Conservation (phyloP, 2,888 invertebrate species). For the Acholoe squamosa region DNA sequence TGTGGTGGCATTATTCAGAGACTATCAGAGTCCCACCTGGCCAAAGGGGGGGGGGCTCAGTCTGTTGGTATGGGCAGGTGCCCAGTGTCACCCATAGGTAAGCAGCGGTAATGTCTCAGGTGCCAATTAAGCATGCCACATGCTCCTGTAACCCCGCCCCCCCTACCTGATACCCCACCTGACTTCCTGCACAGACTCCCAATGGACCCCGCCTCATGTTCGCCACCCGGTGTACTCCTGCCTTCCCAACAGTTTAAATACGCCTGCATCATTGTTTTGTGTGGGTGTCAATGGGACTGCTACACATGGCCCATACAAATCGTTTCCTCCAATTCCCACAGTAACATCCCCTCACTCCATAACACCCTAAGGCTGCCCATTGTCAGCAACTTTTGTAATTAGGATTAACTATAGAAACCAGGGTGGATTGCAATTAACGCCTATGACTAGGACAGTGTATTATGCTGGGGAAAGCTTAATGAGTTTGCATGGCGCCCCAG, state of each 20-base stretch:
- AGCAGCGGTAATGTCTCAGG: conserved; percentile 46
- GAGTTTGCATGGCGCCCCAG: conserved; percentile 5
- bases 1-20: no score
- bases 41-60: no score
- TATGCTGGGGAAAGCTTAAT: background rate
- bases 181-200: background rate
- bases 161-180: background rate
- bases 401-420: background rate
- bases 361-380: no score
- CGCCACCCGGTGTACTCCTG: background rate
- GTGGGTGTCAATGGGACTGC: background rate
- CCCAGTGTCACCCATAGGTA: background rate
- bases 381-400: background rate
- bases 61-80: conserved; percentile 12
- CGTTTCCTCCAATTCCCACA: background rate
- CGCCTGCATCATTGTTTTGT: background rate
- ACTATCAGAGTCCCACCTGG: no score
- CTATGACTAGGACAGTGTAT: background rate
- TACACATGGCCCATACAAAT: no score
- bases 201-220: background rate
- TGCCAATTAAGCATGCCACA: conserved; percentile 28
- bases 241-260: background rate
- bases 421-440: conserved; percentile 33
- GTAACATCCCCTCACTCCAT: background rate
- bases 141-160: background rate